phyloP scores from a whole-genome alignment of 2,888 invertebrate genomes.

The Labia minor region DNA sequence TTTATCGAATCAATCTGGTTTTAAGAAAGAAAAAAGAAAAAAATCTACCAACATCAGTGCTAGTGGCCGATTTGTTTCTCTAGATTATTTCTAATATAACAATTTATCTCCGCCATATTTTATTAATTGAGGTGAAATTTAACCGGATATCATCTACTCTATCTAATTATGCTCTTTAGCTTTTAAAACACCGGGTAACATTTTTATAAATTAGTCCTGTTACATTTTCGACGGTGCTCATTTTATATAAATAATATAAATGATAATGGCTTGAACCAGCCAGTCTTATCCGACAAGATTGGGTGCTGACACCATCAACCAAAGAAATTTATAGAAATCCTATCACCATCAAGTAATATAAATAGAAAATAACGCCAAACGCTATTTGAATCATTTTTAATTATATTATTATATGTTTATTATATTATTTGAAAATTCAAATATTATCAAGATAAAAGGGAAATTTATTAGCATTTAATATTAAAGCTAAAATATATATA shows the following conservation, averaged over 20 bases:
- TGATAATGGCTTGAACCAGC: background rate
- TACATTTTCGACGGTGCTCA: background rate
- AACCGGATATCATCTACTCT: conserved; percentile 8
- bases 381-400: no score
- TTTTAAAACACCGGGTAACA: background rate
- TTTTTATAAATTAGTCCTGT: conserved; percentile 4
- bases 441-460: no score
- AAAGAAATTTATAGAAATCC: background rate
- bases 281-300: background rate
- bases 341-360: no score
- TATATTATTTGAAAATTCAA: no score
- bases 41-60: no score
- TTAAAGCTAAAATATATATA: no score
- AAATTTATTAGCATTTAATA: no score
- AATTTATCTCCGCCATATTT: conserved; percentile 1
- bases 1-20: no score
- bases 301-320: background rate
- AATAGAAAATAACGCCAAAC: no score
- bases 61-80: background rate
- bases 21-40: no score
- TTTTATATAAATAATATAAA: conserved; percentile 13
- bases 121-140: conserved; percentile 13
- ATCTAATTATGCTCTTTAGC: conserved; percentile 13
- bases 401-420: no score
- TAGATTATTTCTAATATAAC: background rate